A percentile compares a stretch with the other conserved stretches of the same genome.
Evolutionary conservation across 2,113 vertebrate species (phyloP).

Genomic region (Toxostoma redivivum): DNA sequence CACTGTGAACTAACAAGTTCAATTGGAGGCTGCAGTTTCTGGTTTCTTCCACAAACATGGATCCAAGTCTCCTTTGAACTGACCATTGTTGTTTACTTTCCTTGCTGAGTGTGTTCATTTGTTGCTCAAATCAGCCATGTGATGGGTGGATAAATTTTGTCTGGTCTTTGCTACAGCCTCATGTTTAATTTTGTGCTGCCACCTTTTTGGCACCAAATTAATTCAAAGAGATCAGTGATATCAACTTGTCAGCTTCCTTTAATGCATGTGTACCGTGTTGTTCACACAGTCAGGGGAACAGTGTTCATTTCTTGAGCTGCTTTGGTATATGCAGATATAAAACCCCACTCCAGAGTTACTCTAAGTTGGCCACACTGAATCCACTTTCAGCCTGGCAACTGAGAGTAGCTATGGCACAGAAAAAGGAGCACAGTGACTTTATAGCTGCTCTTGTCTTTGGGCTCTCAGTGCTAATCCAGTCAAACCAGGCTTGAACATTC

Average conservation of each 20-base stretch:
- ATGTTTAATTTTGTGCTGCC: neutral
- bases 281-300: neutral
- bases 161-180: neutral
- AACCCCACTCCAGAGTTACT: neutral
- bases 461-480: neutral
- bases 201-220: neutral
- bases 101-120: neutral
- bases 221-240: neutral
- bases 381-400: neutral
- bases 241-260: neutral
- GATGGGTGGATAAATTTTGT: neutral
- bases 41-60: neutral
- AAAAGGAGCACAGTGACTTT: neutral
- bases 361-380: neutral
- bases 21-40: neutral
- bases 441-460: neutral
- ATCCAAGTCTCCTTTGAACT: conserved; percentile 35
- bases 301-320: neutral
- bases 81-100: neutral
- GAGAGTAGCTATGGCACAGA: neutral
- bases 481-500: neutral
- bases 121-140: neutral
- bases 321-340: neutral
- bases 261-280: fast-evolving
- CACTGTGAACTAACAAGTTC: conserved; percentile 25